Conservation (phyloP, 2,113 vertebrate genomes). For the Dipodomys merriami region DNA sequence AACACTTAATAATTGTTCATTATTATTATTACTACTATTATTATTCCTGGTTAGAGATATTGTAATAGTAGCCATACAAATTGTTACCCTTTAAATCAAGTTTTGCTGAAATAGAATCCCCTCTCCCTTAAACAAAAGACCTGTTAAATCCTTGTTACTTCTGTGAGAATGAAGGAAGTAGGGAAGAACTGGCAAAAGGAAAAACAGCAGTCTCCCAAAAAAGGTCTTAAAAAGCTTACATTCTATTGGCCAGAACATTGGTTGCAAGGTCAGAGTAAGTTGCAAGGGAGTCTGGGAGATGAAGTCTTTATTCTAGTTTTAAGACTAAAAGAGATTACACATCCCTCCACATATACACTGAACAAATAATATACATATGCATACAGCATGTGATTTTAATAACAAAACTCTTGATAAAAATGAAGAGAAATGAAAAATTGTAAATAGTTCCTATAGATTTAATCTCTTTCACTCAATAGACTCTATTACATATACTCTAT, state of each 20-base stretch:
- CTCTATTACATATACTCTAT: neutral
- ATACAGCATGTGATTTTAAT: neutral
- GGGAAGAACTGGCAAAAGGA: neutral
- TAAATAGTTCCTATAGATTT: slow-evolving; percentile 29
- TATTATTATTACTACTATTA: neutral
- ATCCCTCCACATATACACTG: neutral
- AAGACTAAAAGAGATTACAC: neutral
- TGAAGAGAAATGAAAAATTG: slow-evolving; percentile 44
- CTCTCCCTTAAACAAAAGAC: neutral
- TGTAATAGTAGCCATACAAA: slow-evolving; percentile 13
- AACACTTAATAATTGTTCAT: neutral
- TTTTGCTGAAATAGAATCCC: neutral
- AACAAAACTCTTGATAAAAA: slow-evolving; percentile 52
- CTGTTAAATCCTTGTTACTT: neutral
- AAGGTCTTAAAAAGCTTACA: slow-evolving; percentile 5
- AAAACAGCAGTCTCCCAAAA: neutral
- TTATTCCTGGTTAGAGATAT: slow-evolving; percentile 14
- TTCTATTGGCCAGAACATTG: neutral
- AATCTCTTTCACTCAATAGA: neutral
- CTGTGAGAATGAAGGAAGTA: neutral
- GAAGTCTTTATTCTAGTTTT: slow-evolving; percentile 22
- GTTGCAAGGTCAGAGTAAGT: neutral
- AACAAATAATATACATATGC: neutral
- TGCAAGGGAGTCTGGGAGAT: slow-evolving; percentile 53
- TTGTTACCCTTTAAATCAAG: neutral